Conservation (phyloP, 2,888 invertebrate genomes). For the Drosophila anomalata region DNA sequence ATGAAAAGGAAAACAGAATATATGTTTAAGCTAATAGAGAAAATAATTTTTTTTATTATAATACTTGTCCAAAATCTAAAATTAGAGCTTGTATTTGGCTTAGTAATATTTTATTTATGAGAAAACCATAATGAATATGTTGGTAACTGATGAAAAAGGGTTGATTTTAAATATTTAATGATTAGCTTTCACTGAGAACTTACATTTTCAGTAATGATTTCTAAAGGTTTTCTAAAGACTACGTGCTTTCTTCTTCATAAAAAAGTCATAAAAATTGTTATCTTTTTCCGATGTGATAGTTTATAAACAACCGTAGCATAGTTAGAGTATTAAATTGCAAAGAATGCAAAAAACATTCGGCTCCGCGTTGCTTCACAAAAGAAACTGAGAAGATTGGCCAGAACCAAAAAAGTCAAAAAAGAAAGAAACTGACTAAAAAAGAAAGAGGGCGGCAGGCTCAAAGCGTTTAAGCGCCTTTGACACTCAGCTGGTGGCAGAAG, state of each 20-base stretch:
- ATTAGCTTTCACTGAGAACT: too few relatives aligned
- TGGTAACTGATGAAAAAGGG: not conserved
- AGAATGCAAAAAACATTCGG: constrained; percentile 27
- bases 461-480: constrained; percentile 68
- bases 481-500: constrained; percentile 33
- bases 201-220: too few relatives aligned
- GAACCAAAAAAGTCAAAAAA: constrained; percentile 20
- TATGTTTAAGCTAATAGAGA: not conserved
- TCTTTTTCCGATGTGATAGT: too few relatives aligned
- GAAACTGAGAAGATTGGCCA: constrained; percentile 41
- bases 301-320: not conserved
- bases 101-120: not conserved
- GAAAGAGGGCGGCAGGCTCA: constrained; percentile 38
- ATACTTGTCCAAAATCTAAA: not conserved
- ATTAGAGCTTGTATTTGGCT: too few relatives aligned
- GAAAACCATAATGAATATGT: not conserved
- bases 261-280: too few relatives aligned
- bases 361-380: constrained; percentile 22
- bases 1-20: not conserved
- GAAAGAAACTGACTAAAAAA: constrained; percentile 32
- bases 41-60: too few relatives aligned
- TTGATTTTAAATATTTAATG: too few relatives aligned
- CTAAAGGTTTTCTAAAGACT: not conserved
- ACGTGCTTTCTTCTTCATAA: not conserved
- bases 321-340: constrained; percentile 34